phyloP scores from a whole-genome alignment of 2,797 vertebrate genomes.

The Sebastes iracundus region DNA sequence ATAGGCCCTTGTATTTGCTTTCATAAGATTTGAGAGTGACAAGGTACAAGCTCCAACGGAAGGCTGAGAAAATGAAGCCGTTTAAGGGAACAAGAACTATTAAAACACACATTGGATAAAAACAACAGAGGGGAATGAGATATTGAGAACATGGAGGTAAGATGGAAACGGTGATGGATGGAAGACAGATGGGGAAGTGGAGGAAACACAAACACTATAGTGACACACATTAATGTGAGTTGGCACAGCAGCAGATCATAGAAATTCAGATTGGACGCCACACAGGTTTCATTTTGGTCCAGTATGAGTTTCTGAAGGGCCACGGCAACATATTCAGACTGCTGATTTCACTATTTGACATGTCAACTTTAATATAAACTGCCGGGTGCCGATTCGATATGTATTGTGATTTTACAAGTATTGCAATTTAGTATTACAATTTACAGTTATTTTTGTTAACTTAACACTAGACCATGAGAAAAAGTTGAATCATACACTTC shows the following conservation, averaged over 20 bases:
- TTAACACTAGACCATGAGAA: too few relatives aligned
- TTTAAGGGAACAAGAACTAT: conserved; percentile 53
- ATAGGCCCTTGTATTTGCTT: conserved; percentile 31
- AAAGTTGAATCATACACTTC: too few relatives aligned
- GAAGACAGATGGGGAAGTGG: conserved; percentile 21
- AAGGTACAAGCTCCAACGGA: conserved; percentile 43
- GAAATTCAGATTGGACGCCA: conserved; percentile 47
- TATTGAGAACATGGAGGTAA: conserved; percentile 16
- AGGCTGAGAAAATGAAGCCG: conserved; percentile 33
- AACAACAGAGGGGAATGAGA: background rate
- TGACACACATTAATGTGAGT: conserved; percentile 47
- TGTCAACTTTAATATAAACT: background rate
- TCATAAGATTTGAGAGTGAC: conserved; percentile 52
- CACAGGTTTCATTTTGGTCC: conserved; percentile 16
- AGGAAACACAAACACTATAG: background rate
- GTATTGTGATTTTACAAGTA: too few relatives aligned
- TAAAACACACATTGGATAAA: conserved; percentile 6
- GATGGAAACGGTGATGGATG: conserved; percentile 43
- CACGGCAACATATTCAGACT: background rate
- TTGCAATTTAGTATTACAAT: too few relatives aligned
- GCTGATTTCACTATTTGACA: background rate
- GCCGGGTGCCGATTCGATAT: background rate
- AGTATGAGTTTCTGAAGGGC: background rate
- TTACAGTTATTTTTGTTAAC: too few relatives aligned
- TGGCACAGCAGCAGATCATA: conserved; percentile 60